Base-by-base conservation (phyloP, 2,888 invertebrate species). In the Plusia festucae region DNA sequence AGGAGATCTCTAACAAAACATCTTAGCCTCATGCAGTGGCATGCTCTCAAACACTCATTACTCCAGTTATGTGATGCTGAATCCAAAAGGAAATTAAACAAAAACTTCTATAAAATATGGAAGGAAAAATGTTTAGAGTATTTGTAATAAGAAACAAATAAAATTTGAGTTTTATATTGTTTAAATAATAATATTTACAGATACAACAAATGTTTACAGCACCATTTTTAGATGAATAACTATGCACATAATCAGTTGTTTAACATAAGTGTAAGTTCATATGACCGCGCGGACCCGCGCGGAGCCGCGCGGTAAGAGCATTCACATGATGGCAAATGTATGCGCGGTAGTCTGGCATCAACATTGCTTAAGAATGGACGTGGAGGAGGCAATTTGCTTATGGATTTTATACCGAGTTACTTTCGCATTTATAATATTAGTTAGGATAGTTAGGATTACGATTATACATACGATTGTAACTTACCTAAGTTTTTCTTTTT, bases 21-120 rank as follows among this genome's bases (percentile, higher is more conserved):
- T 73, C 85, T 96, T 44, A 95, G 95, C 73, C 95, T 96, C 61
- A 93, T 96, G 90, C 95, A 95, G 69, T 96, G 96, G 96, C 95
- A 95, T 79, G 89, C 94, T 54, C 82, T 96, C 15, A 95, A 91
- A 84, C 91, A 85, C 24, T 85, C 89, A 46, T 71, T 95, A 16
- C 69, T 85, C 3, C 91, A 90, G 81, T 79, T 93, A 13, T 82
- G 85, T 63, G 78, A 88, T 8, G 71, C 79, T 8, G 68, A 88
- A 18, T 76, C 85, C 13, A 89, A 87, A 44, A 89, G 87, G 76
- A 93, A 93, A 85, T 86, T 94, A 58, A 85, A 90, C 79, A 91
- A 82, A 67, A 93, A 91, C 72, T 85, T 94, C 55, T 74, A 88
- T 72, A 91, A 89, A 73, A 87, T 93, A 73, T 95, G 95, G 95